Base-by-base conservation (phyloP, 2,797 vertebrate genomes). In the Pampus argenteus region DNA sequence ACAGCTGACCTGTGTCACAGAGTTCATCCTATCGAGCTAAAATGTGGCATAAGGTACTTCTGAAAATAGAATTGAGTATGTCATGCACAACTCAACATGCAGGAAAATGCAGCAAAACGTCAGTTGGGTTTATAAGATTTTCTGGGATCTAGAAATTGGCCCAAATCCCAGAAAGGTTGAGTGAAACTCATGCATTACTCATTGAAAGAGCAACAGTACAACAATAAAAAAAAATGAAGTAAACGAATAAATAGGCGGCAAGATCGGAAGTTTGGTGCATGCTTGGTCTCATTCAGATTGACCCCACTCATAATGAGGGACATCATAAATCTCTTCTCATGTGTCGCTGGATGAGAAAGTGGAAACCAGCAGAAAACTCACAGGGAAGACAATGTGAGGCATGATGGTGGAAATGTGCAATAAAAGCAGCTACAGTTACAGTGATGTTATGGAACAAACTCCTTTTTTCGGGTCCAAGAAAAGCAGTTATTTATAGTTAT, bases 401-500 rank as follows among this genome's bases (percentile, higher is more conserved):
- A 61, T 65, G 18, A 49, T 17, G 28, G 17, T 79, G 75, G 75
- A 82, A 85, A 84, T 75, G 40, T 77, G 73, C 48, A 78, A 73
- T 84, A 68, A 81, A 83, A 68, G 45, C 36, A 7, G 28, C 66
- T 71, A 61, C 62, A 78, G 71, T 78, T 64, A 63, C 25, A 71
- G 66, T 83, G 84, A 83, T 77, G 74, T 74, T 81, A 81, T 86
- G 79, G 77, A 86, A 84, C 71, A 86, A 76, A 59, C n/a, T 20
- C 34, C 2, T 20, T 52, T 70, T 73, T 49, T 60, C 66, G n/a
- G 62, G 20, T 63, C 65, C 34, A 61, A 60, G 55, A 40, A 66
- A 40, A 25, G 71, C 52, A 49, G 49, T 71, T 74, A 71, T 76
- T 82, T 68, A 82, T 83, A 82, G 79, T 82, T 81, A 77, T 86